Base-by-base conservation (phyloP, 2,113 vertebrate genomes). In the Physeter macrocephalus region DNA sequence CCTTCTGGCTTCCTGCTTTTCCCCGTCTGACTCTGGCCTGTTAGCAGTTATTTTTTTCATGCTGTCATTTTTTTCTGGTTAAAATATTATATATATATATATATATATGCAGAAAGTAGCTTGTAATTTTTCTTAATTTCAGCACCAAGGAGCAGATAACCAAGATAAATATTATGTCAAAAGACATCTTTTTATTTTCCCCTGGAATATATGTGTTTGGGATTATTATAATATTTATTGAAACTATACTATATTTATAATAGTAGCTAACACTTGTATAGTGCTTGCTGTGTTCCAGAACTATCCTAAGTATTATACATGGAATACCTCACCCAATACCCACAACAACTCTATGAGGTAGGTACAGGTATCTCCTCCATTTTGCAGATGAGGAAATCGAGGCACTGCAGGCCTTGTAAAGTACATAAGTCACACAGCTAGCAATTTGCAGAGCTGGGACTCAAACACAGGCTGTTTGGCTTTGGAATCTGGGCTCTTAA, bases 1-100 rank as follows among this genome's bases (percentile, higher is more conserved):
- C 97, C 93, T 97, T 66, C 78, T 49, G 87, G 97, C 91, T 80
- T 23, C 69, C 86, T 75, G 61, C 78, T 94, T 97, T 94, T 97
- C 96, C 92, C 94, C 93, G n/a, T 94, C 92, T 93, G 95, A 94
- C 77, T 97, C 75, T 62, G 86, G 78, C 78, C 87, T 92, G 31
- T 84, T 96, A 93, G 93, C 46, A 92, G 78, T 75, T 93, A 95
- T 98, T 97, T 96, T 96, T 84, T 97, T 96, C 95, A 97, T 97
- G 94, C 82, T 90, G 94, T 93, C 95, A 77, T 15, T 64, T 57
- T 64, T 72, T 85, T 92, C 96, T 95, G 93, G 21, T 96, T 97
- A 93, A 98, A 96, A 94, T 97, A 95, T 96, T 84, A 43, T 81
- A n/a, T 90, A 92, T 80, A 90, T 95, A 14, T 64, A 29, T 62